These are phyloP conservation scores for Contarinia nasturtii DNA, from an alignment of 1,140 invertebrate genomes.

Conservation along the genomic window DNA sequence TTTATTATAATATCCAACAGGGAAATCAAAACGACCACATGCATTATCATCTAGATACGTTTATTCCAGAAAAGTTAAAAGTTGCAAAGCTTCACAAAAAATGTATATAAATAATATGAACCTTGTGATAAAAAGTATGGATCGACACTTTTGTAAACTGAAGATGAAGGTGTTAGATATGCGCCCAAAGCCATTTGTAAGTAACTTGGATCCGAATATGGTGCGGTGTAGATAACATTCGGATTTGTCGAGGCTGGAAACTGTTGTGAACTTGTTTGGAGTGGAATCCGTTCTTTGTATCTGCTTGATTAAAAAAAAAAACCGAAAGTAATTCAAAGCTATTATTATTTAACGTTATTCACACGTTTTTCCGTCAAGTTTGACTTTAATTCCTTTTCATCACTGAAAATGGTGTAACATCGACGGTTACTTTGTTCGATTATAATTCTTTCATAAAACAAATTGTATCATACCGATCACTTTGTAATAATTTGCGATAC, in stretches of 20 bases:
- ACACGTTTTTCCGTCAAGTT: no score
- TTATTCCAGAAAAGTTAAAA: no score
- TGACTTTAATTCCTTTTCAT: no score
- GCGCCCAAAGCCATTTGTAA: constrained; percentile 41
- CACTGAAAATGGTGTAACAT: no score
- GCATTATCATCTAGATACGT: no score
- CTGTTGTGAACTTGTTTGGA: neutral
- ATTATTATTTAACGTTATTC: neutral
- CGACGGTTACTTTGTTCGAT: no score
- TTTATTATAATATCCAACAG: no score
- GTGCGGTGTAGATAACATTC: constrained; percentile 21
- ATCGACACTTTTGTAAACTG: constrained; percentile 39
- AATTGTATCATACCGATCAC: constrained; percentile 10
- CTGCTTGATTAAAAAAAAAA: neutral
- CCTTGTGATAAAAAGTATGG: constrained; percentile 48
- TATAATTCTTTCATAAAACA: no score
- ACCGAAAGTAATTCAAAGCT: no score
- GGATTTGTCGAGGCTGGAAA: constrained; percentile 7
- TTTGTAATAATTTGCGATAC: constrained; percentile 13
- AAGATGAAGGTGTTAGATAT: constrained; percentile 35
- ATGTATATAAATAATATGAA: constrained; percentile 12
- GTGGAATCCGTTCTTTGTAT: constrained; percentile 2
- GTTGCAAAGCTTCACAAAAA: no score
- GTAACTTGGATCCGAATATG: constrained; percentile 28
- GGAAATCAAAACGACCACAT: no score